These are phyloP conservation scores for Drosophila tani DNA, from an alignment of 1,140 invertebrate species.

Conservation along the genomic window DNA sequence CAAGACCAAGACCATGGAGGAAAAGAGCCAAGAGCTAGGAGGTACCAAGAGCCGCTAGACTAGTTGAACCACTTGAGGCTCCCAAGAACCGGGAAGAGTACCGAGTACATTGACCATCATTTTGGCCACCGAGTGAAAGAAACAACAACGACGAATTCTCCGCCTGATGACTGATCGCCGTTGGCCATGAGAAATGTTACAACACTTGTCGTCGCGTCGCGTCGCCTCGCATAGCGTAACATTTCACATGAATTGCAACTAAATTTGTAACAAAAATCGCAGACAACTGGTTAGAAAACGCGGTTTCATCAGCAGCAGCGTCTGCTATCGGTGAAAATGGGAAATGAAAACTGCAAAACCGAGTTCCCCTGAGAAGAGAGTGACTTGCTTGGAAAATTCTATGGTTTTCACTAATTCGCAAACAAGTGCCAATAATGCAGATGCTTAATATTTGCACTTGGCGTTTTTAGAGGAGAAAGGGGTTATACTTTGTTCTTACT, in stretches of 20 bases:
- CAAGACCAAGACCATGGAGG: not conserved
- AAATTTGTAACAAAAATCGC: slow-evolving; percentile 74
- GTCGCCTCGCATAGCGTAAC: slow-evolving; percentile 40
- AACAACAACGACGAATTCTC: slow-evolving; percentile 13
- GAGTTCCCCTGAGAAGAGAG: slow-evolving; percentile 20
- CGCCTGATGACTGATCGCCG: slow-evolving; percentile 38
- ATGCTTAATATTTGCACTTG: slow-evolving; percentile 3
- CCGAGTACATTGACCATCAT: slow-evolving; percentile 79
- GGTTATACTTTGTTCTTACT: not conserved
- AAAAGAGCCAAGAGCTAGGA: not conserved
- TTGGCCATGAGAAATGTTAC: slow-evolving; percentile 76
- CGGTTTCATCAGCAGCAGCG: slow-evolving; percentile 52
- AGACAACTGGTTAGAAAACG: slow-evolving; percentile 58
- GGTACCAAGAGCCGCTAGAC: slow-evolving; percentile 57
- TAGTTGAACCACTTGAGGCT: slow-evolving; percentile 64
- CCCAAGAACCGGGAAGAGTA: slow-evolving; percentile 46
- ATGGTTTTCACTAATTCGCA: slow-evolving; percentile 12
- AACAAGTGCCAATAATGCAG: not conserved
- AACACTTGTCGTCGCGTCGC: slow-evolving; percentile 56
- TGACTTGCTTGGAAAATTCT: slow-evolving; percentile 14
- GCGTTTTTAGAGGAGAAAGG: not conserved
- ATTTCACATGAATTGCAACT: slow-evolving; percentile 79
- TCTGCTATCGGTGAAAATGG: slow-evolving; percentile 13
- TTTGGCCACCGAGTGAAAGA: slow-evolving; percentile 53
- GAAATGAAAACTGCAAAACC: not conserved